Evolutionary conservation across 2,888 invertebrate species (phyloP).

Genomic region (Nomada hirtipes): DNA sequence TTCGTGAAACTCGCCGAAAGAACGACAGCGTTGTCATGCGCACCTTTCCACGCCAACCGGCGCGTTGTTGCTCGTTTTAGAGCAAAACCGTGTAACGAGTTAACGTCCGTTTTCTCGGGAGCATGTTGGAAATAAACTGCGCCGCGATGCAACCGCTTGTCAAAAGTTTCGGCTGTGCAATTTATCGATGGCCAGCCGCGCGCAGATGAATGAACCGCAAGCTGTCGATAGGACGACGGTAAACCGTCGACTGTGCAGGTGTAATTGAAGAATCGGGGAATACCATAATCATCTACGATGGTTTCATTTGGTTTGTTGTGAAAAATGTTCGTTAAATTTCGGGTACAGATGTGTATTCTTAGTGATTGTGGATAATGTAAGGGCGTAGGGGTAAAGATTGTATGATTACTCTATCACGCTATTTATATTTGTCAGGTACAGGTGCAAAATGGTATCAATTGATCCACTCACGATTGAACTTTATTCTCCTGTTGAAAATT

Average conservation of each 20-base stretch:
- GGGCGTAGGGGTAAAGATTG: too few relatives aligned
- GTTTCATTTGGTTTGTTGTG: not conserved
- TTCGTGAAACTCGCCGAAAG: constrained; percentile 33
- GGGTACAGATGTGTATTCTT: too few relatives aligned
- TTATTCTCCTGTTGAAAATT: too few relatives aligned
- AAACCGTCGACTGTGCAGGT: constrained; percentile 20
- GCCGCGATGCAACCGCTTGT: constrained; percentile 48
- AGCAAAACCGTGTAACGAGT: constrained; percentile 68
- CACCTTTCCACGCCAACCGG: constrained; percentile 26
- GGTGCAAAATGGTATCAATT: too few relatives aligned
- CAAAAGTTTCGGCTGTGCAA: constrained; percentile 55
- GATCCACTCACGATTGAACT: too few relatives aligned
- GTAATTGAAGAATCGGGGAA: constrained; percentile 41
- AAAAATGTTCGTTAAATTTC: not conserved
- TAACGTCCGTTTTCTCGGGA: constrained; percentile 56
- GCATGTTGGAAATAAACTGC: constrained; percentile 41
- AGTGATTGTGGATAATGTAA: too few relatives aligned
- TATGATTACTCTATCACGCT: too few relatives aligned
- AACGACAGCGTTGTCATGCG: constrained; percentile 43
- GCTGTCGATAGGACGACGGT: constrained; percentile 34
- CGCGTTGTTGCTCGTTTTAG: constrained; percentile 58
- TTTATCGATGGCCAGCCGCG: constrained; percentile 19
- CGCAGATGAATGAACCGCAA: constrained; percentile 4
- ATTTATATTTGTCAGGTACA: too few relatives aligned
- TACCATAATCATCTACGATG: constrained; percentile 26